Conservation (phyloP, 2,797 vertebrate species). For the Poecilia gillii region DNA sequence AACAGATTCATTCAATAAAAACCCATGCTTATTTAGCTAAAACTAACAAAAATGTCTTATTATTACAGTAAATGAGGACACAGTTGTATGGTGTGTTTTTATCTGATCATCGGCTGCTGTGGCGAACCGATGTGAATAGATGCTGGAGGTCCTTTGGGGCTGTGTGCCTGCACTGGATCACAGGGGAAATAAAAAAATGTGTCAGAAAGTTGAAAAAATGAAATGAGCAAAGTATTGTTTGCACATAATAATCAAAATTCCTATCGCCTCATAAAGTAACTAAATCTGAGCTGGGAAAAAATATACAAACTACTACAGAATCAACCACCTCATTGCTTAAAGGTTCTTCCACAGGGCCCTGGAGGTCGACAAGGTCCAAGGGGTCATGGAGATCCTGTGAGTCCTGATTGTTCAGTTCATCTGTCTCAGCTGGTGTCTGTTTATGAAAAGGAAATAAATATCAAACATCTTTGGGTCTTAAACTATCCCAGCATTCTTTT, state of each 20-base stretch:
- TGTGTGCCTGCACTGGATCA: constrained; percentile 24
- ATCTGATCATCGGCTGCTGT: neutral
- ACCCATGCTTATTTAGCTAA: neutral
- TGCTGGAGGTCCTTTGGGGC: constrained; percentile 16
- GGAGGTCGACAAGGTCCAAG: constrained; percentile 4
- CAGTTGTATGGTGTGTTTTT: neutral
- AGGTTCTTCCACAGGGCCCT: neutral
- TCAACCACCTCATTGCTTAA: constrained; percentile 49
- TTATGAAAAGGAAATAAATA: neutral
- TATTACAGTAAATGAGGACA: neutral
- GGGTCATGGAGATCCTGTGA: neutral
- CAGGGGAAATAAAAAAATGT: constrained; percentile 16
- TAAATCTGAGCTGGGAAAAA: neutral
- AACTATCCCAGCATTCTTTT: neutral
- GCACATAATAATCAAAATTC: neutral
- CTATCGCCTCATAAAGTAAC: neutral
- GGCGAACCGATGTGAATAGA: neutral
- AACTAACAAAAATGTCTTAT: neutral
- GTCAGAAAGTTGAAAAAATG: neutral
- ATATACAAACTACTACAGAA: neutral
- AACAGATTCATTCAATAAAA: constrained; percentile 4
- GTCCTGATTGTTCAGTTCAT: neutral
- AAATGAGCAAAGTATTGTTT: neutral
- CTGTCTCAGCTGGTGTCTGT: neutral
- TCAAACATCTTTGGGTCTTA: neutral